Conservation (phyloP, 2,797 vertebrate species). For the Masticophis lateralis region DNA sequence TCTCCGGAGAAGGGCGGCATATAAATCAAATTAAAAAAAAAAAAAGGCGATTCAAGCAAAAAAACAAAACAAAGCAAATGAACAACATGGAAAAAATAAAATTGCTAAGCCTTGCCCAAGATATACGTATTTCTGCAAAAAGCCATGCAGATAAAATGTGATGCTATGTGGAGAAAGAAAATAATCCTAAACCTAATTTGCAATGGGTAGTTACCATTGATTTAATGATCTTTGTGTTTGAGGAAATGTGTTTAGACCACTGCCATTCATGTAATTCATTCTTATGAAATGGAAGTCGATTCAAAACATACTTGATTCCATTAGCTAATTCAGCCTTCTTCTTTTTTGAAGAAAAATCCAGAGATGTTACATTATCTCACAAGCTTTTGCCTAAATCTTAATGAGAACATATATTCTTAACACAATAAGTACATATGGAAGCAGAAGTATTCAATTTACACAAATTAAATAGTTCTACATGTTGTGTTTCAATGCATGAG, state of each 20-base stretch:
- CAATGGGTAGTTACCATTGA: neutral
- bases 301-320: neutral
- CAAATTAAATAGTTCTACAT: neutral
- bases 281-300: neutral
- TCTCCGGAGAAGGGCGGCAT: no score
- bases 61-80: neutral
- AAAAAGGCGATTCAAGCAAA: neutral
- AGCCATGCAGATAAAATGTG: neutral
- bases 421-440: neutral
- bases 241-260: neutral
- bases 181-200: neutral
- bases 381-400: neutral
- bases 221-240: neutral
- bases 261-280: neutral
- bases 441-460: neutral
- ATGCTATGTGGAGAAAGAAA: neutral
- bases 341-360: neutral
- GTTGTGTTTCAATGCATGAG: neutral
- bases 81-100: neutral
- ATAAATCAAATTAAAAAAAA: no score
- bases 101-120: neutral
- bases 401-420: neutral
- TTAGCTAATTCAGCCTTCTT: neutral
- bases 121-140: neutral
- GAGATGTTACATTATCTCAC: neutral